Conservation (phyloP, 1,140 invertebrate genomes). For the Brachionus koreanus region DNA sequence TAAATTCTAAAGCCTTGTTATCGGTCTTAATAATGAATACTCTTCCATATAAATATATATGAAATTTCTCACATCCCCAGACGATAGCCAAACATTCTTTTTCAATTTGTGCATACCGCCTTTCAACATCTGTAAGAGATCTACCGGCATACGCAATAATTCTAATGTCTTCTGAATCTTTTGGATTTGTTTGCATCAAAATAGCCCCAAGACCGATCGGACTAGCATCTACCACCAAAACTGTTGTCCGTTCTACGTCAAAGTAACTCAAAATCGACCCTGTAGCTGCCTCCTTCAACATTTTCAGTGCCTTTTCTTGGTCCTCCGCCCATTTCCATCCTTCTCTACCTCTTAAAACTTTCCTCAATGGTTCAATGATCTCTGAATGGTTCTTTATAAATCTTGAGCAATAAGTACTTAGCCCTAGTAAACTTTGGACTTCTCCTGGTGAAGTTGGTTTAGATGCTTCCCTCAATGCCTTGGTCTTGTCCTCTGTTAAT, state of each 20-base stretch:
- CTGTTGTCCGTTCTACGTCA: no score
- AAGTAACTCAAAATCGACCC: no score
- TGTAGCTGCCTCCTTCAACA: no score
- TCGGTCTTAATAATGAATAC: no score
- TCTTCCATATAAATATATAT: no score
- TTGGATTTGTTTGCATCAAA: slow-evolving; percentile 51
- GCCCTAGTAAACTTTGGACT: slow-evolving; percentile 48
- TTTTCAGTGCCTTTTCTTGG: slow-evolving; percentile 23
- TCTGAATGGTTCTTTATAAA: slow-evolving; percentile 45
- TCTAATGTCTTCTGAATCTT: slow-evolving; percentile 43
- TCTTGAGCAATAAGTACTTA: slow-evolving; percentile 47
- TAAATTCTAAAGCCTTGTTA: no score
- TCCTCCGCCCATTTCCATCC: slow-evolving; percentile 34
- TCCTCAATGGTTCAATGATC: slow-evolving; percentile 45
- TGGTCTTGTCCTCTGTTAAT: slow-evolving; percentile 53
- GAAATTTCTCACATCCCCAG: no score
- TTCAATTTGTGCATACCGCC: no score
- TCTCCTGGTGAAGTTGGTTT: slow-evolving; percentile 45
- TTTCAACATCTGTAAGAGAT: no score
- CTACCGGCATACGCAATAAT: slow-evolving; percentile 50
- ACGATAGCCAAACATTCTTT: no score
- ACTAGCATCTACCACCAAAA: slow-evolving; percentile 47
- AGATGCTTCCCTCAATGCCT: slow-evolving; percentile 36
- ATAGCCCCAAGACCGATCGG: slow-evolving; percentile 58
- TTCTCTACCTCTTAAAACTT: slow-evolving; percentile 46